phyloP scores from a whole-genome alignment of 2,888 invertebrate genomes.

The Callimorpha dominula region DNA sequence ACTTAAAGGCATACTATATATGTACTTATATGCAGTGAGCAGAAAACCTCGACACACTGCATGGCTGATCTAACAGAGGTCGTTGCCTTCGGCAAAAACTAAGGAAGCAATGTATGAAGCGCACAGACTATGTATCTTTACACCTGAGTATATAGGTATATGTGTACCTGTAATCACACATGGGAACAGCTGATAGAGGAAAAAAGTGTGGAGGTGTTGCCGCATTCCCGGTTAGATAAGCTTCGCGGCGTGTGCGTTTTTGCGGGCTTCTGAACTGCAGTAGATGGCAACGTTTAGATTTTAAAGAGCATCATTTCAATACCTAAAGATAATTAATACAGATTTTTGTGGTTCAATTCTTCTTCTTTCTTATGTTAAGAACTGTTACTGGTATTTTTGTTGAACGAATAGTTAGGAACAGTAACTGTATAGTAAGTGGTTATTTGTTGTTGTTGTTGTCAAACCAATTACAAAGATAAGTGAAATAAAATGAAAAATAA shows the following conservation, averaged over 20 bases:
- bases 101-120: constrained; percentile 41
- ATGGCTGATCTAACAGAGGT: constrained; percentile 39
- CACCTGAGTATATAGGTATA: constrained; percentile 1
- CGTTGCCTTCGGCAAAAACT: constrained; percentile 56
- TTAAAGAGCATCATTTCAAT: not conserved
- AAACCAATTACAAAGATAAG: too few species aligned
- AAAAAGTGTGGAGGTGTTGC: constrained; percentile 36
- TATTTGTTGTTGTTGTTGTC: too few species aligned
- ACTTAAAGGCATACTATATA: not conserved
- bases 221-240: constrained; percentile 44
- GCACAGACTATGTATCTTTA: not conserved
- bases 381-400: too few species aligned
- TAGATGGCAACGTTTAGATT: not conserved
- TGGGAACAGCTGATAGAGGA: constrained; percentile 38
- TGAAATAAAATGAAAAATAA: too few species aligned
- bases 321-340: too few species aligned
- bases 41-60: not conserved
- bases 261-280: constrained; percentile 3
- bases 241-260: constrained; percentile 23
- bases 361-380: too few species aligned
- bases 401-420: too few species aligned
- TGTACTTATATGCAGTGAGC: not conserved
- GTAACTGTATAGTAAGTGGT: too few species aligned
- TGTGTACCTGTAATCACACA: constrained; percentile 27
- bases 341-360: too few species aligned